Conservation (phyloP, 1,140 invertebrate genomes). For the Drosophila busckii region DNA sequence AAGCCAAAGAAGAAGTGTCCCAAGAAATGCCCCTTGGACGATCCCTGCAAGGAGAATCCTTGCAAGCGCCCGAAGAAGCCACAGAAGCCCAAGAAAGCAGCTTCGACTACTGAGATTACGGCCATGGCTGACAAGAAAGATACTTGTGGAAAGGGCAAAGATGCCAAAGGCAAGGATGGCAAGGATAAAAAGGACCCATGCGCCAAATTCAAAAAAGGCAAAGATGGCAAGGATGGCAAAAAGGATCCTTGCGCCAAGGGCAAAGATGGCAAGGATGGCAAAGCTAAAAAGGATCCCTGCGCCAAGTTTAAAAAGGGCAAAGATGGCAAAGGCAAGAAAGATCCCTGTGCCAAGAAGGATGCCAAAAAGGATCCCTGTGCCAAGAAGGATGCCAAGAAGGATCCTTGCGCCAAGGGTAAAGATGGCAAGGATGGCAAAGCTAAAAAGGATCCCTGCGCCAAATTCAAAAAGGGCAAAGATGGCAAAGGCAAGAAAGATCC, state of each 20-base stretch:
- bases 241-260: conserved; percentile 13
- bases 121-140: conserved; percentile 10
- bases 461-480: conserved; percentile 17
- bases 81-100: not conserved
- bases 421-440: conserved; percentile 3
- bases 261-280: not conserved
- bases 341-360: not conserved
- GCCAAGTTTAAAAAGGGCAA: not conserved
- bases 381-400: conserved; percentile 10
- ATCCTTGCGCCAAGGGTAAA: conserved; percentile 21
- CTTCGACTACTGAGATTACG: conserved; percentile 18
- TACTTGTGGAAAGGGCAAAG: conserved; percentile 7
- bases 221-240: conserved; percentile 5
- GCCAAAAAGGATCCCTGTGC: conserved; percentile 8
- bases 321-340: not conserved
- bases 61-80: conserved; percentile 36
- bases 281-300: not conserved
- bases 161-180: not conserved
- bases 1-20: conserved; percentile 55
- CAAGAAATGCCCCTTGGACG: conserved; percentile 48
- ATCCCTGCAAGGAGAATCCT: conserved; percentile 51
- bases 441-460: conserved; percentile 28
- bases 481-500: conserved; percentile 24
- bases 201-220: conserved; percentile 24
- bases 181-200: conserved; percentile 31